These are phyloP conservation scores for Pristionchus fissidentatus DNA, from an alignment of 2,888 invertebrate genomes.

Conservation along the genomic window DNA sequence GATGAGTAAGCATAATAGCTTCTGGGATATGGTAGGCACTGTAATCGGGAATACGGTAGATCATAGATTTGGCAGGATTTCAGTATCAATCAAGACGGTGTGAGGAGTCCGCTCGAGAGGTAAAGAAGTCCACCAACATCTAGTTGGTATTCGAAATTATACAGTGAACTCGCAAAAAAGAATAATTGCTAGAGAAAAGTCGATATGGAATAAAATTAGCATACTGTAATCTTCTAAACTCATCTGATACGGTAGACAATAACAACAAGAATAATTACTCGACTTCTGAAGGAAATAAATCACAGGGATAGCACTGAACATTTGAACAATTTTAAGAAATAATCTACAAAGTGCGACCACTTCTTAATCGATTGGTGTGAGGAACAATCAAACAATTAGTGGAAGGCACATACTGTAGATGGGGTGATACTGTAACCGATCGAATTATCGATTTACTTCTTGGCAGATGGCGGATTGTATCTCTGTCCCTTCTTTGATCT, in stretches of 20 bases:
- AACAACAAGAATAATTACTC: conserved; percentile 37
- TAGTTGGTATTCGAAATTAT: neutral
- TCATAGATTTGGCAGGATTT: neutral
- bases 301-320: neutral
- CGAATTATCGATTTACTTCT: conserved; percentile 47
- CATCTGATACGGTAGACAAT: no score
- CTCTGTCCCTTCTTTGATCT: conserved; percentile 61
- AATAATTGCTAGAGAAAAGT: neutral
- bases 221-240: conserved; percentile 16
- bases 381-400: neutral
- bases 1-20: neutral
- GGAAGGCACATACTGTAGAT: conserved; percentile 15
- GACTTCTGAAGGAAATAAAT: conserved; percentile 26
- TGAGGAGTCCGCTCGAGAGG: neutral
- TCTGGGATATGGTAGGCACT: conserved; percentile 29
- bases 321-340: neutral
- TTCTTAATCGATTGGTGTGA: neutral
- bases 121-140: neutral
- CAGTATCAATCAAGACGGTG: neutral
- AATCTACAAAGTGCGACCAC: neutral
- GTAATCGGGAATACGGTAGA: neutral
- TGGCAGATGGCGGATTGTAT: conserved; percentile 47
- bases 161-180: no score
- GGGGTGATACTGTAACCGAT: conserved; percentile 15
- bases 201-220: conserved; percentile 8